phyloP scores from a whole-genome alignment of 2,113 vertebrate species.

The Motacilla alba region DNA sequence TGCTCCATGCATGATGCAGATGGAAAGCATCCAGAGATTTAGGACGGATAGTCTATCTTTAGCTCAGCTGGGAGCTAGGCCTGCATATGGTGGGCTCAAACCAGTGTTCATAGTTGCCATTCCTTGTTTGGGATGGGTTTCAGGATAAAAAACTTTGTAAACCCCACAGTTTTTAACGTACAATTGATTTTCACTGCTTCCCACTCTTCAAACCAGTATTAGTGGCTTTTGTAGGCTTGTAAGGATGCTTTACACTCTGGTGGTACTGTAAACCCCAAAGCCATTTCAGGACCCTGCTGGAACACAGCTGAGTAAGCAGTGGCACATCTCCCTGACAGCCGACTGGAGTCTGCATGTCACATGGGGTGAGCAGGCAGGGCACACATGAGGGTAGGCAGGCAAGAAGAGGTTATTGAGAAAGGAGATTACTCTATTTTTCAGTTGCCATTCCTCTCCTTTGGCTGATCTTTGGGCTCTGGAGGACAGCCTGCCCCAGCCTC shows the following conservation, averaged over 20 bases:
- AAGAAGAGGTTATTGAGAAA: background rate
- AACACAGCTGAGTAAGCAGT: fast-evolving
- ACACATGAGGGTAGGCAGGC: background rate
- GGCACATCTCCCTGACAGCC: fast-evolving
- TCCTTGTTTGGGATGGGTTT: background rate
- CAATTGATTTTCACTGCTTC: background rate
- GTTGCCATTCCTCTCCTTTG: background rate
- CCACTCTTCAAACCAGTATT: background rate
- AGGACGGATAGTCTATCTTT: fast-evolving
- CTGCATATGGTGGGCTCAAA: background rate
- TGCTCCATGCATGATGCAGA: background rate
- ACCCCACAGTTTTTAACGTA: background rate
- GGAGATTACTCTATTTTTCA: background rate
- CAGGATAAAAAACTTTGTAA: background rate
- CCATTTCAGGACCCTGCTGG: background rate
- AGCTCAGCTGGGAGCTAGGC: background rate
- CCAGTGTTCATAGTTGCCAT: background rate
- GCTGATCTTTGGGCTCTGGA: background rate
- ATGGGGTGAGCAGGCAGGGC: fast-evolving
- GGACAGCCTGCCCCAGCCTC: fast-evolving
- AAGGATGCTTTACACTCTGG: background rate
- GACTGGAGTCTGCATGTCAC: background rate
- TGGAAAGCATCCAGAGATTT: background rate
- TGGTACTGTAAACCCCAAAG: background rate
- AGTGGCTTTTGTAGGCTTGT: background rate